Base-by-base conservation (phyloP, 2,797 vertebrate species). In the Uromys caudimaculatus region DNA sequence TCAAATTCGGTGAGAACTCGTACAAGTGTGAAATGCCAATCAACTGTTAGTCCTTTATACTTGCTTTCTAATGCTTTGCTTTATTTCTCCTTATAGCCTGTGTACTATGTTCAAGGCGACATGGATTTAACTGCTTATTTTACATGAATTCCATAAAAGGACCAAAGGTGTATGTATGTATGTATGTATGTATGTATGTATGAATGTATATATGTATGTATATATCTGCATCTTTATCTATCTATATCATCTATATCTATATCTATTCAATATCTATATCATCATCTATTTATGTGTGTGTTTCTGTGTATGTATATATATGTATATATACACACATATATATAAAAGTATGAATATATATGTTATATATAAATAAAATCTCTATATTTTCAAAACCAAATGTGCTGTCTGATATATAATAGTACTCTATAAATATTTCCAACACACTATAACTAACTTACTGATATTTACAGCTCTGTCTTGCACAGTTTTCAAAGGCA, bases 351-450 rank as follows among this genome's bases (percentile, higher is more conserved):
- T 69, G 67, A 38, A 69, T n/a, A 69, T 69, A 69, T 38, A 38
- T 69, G 35, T n/a, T 69, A 69, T 19, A n/a, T 69, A 21, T 69
- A 76, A 47, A 76, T 27, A 47, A 47, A 75, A 76, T 27, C 6
- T 95, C 56, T 14, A 14, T 93, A 79, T n/a, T 94, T 19, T 95
- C 78, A 97, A 50, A 95, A 88, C 52, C 44, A 82, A 81, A 47
- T 41, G 44, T 44, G 2, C 9, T 77, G 6, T 27, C 54, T 85
- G 77, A 32, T 24, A 79, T 7, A 58, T 81, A 86, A 67, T 10
- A 90, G 3, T 23, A 23, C 32, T 91, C 35, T 88, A 58, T 38
- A 85, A 50, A 67, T 91, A 79, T 52, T 96, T 76, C 23, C 47
- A 35, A 79, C 23, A 60, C 52, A 60, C 38, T 47, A 89, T 77